Evolutionary conservation across 2,113 vertebrate genomes (phyloP), one percentile per base, ranked within the genome.

Genomic region (Nycticebus coucang): DNA sequence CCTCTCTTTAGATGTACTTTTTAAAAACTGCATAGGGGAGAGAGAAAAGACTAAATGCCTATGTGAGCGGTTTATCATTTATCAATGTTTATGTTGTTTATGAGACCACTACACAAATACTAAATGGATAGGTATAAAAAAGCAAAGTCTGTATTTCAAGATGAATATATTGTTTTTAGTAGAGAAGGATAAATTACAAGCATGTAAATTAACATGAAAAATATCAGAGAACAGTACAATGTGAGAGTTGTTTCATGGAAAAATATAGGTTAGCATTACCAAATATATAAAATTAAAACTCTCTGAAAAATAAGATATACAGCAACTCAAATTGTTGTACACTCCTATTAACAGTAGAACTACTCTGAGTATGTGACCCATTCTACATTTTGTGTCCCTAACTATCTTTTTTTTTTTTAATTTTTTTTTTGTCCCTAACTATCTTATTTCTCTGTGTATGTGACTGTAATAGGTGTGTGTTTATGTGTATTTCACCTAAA

Each of bases 121-220:
- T 72, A 19, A 41, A 1, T 15, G 14, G n/a, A 85, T 53, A 53
- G 33, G 18, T 55, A 15, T 57, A 35, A 21, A 50, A 60, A 87
- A 78, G 78, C n/a, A 84, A 41, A 84, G 3, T 74, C 89, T 55
- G 24, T 45, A 26, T 80, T 30, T 64, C 30, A 59, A 72, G 28
- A 68, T 55, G 7, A 7, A 41, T 35, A 57, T 19, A 21, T 8
- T 68, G 6, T 2, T 95, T 41, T 92, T 60, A 92, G 55, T 62
- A 84, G 62, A 89, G n/a, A 78, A 92, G 71, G 1, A 88, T 82
- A 95, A 77, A 95, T 10, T 74, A 37, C 35, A 55, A 82, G 37
- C 18, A 57, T 12, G 5, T 60, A 74, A 87, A 1, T 82, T 71
- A 71, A 64, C 41, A 62, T 71, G 26, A 71, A 89, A 83, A 79